Base-by-base conservation (phyloP, 2,888 invertebrate genomes). In the Ennomos erosarius region DNA sequence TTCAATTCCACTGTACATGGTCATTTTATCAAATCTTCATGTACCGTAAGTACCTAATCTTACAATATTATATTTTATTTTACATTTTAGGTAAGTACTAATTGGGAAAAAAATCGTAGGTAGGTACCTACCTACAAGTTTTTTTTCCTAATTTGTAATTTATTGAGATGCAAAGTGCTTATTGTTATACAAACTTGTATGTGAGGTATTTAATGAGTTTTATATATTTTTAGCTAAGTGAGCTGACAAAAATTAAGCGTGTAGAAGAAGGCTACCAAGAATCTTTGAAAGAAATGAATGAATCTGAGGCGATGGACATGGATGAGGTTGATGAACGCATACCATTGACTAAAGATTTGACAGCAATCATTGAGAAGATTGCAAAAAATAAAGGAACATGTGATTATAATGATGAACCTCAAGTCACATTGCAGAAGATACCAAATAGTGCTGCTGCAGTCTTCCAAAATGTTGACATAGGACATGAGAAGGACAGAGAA, bases 401-500 rank as follows among this genome's bases (percentile, higher is more conserved):
- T 38, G 65, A 75, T 34, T 65, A 59, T 37, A 70, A 65, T 11
- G 33, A 55, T 64, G 79, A 83, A 13, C 74, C 76, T 55, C 79
- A 84, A 63, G 71, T 92, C 26, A 75, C 84, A 34, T 78, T 94
- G 40, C 93, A 95, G 71, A 83, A 87, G 56, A 94, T 95, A 62
- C 93, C 94, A 9, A 93, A 93, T 38, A 94, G 93, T 69, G 84
- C 90, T 45, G 92, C 91, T 38, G 96, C 95, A 33, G 94, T 95
- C 0, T 96, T 94, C 79, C 96, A 96, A 84, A 95, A 94, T 58
- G 74, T 94, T 58, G 74, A 84, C 38, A 59, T 68, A 66, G 55
- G 72, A 55, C 75, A 76, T 67, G 78, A 84, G 58, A 80, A 71
- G 69, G 81, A 84, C 44, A 76, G 79, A 34, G 85, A 90, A 67